Conservation (phyloP, 2,888 invertebrate species). For the Taphrorychus bicolor region DNA sequence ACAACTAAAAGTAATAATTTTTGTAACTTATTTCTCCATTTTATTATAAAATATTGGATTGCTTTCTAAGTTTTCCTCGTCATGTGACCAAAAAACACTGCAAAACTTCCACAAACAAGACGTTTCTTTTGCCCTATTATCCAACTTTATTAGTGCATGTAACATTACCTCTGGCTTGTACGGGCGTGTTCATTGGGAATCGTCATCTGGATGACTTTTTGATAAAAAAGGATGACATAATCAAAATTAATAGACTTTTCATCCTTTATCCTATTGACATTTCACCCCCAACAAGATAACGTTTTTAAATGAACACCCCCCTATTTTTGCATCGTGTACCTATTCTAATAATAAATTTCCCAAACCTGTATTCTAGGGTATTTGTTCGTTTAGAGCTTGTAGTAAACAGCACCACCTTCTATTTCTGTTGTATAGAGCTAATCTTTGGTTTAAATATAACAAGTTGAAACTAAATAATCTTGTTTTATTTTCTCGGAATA, state of each 20-base stretch:
- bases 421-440: slow-evolving; percentile 3
- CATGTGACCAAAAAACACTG: no score
- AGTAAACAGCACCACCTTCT: background rate
- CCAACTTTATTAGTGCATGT: background rate
- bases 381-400: slow-evolving; percentile 1
- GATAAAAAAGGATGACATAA: no score
- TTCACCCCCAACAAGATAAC: no score
- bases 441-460: slow-evolving; percentile 30
- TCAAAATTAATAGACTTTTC: no score
- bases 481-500: slow-evolving; percentile 46
- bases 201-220: no score
- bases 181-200: no score
- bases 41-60: no score
- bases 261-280: no score
- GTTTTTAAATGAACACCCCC: no score
- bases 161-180: background rate
- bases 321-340: slow-evolving; percentile 40
- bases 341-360: background rate
- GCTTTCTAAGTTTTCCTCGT: no score
- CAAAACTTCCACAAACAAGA: background rate
- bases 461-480: slow-evolving; percentile 30
- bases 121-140: background rate
- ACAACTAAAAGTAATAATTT: no score
- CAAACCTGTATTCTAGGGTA: slow-evolving; percentile 50
- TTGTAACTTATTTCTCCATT: no score